phyloP scores from a whole-genome alignment of 2,888 invertebrate species.

The Lithophane semibrunnea region DNA sequence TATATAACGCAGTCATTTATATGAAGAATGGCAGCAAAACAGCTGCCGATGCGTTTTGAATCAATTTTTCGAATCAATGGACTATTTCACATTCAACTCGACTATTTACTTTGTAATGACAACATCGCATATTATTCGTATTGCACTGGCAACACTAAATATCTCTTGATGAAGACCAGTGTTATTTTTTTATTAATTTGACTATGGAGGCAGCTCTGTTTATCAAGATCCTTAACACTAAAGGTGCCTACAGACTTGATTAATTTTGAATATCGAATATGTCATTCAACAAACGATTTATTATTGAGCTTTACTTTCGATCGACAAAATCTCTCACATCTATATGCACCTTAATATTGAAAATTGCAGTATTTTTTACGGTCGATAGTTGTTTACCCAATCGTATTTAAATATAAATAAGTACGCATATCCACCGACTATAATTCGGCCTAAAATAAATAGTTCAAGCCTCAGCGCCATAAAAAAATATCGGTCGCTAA shows the following conservation, averaged over 20 bases:
- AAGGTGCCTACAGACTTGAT: constrained; percentile 11
- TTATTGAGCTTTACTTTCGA: not conserved
- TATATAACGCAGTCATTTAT: not conserved
- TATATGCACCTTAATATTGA: constrained; percentile 11
- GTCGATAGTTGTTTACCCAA: not conserved
- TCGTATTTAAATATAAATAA: constrained; percentile 14
- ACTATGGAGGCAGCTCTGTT: constrained; percentile 63
- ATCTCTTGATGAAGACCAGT: constrained; percentile 37
- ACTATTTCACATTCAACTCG: constrained; percentile 25
- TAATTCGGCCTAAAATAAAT: constrained; percentile 47
- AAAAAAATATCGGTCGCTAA: not conserved
- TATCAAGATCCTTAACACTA: constrained; percentile 41
- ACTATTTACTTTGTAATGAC: constrained; percentile 25
- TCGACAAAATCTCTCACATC: not conserved
- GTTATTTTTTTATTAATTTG: constrained; percentile 13
- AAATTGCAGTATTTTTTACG: constrained; percentile 32
- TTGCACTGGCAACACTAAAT: constrained; percentile 36
- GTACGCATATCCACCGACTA: constrained; percentile 36
- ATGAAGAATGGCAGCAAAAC: not conserved
- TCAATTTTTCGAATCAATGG: constrained; percentile 14
- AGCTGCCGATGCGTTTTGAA: not conserved
- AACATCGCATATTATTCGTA: constrained; percentile 7
- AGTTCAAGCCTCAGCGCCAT: constrained; percentile 47
- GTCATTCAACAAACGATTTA: not conserved
- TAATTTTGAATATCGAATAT: constrained; percentile 11